These are phyloP conservation scores for Ricordea florida DNA, from an alignment of 92 coral and sea anemone species.

Conservation along the genomic window DNA sequence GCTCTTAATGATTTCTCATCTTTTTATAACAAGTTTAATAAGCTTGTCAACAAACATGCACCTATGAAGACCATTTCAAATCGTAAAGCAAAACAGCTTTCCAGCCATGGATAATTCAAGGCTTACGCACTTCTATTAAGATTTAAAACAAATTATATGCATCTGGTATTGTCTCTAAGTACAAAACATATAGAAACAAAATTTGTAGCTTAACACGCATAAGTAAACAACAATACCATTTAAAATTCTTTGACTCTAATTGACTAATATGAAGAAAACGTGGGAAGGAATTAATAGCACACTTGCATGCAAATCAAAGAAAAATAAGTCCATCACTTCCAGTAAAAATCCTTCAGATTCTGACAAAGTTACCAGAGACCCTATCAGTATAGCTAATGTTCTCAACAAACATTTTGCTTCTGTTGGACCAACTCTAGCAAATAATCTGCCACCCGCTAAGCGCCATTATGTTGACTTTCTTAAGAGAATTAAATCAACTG, in stretches of 20 bases:
- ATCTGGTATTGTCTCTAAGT: too few relatives aligned
- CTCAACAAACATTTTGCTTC: slow-evolving; percentile 48
- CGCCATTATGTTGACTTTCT: slow-evolving; percentile 13
- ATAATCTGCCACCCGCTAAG: slow-evolving; percentile 15
- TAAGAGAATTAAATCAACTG: background rate
- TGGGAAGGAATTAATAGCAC: slow-evolving; percentile 16
- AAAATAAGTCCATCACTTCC: background rate
- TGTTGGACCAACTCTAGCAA: slow-evolving; percentile 23
- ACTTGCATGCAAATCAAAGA: background rate
- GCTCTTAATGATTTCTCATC: background rate
- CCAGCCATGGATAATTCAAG: slow-evolving; percentile 9
- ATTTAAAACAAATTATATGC: too few relatives aligned
- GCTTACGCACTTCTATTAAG: background rate
- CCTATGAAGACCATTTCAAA: background rate
- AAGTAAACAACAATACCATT: too few relatives aligned
- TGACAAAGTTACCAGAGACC: slow-evolving; percentile 19
- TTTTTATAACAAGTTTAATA: background rate
- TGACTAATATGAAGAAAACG: slow-evolving; percentile 9
- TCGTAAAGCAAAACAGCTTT: slow-evolving; percentile 4
- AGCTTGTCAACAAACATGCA: background rate
- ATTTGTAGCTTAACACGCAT: too few relatives aligned
- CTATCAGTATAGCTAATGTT: background rate
- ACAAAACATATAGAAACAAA: too few relatives aligned
- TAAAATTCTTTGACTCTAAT: background rate
- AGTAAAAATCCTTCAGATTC: slow-evolving; percentile 1